Percentiles rank a stretch among this genome's conserved stretches.
Evolutionary conservation across 2,797 vertebrate genomes (phyloP).

Genomic region (Molothrus ater): DNA sequence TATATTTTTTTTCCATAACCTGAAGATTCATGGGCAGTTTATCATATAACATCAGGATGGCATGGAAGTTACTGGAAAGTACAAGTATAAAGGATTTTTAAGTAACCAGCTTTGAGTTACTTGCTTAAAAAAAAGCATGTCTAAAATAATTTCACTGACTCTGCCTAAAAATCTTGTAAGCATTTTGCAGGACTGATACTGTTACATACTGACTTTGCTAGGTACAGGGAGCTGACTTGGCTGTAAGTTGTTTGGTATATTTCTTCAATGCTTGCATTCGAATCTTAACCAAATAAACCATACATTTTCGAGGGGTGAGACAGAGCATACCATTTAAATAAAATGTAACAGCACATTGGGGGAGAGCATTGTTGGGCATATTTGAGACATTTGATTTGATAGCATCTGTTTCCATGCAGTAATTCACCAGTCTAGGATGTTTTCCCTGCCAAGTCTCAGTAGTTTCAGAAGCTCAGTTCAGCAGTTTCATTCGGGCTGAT

Average conservation of each 20-base stretch:
- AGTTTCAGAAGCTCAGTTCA: neutral
- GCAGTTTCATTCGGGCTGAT: conserved; percentile 1
- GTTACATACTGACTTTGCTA: neutral
- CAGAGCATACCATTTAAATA: too few relatives aligned
- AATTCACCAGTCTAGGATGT: neutral
- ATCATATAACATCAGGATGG: neutral
- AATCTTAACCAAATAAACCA: neutral
- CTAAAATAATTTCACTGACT: neutral
- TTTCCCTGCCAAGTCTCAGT: neutral
- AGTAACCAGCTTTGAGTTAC: neutral
- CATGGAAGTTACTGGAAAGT: neutral
- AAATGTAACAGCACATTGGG: neutral
- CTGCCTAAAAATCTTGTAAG: neutral
- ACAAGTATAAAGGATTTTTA: neutral
- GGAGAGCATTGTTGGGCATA: neutral
- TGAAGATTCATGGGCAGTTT: neutral
- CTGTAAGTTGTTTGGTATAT: neutral
- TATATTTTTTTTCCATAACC: neutral
- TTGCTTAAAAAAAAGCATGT: neutral
- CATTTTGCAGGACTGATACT: neutral
- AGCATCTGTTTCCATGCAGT: neutral
- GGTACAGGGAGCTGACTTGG: neutral
- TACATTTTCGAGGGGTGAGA: too few relatives aligned
- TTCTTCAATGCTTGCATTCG: neutral
- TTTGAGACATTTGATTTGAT: neutral